Conservation (phyloP, 2,797 vertebrate genomes). For the Acanthiza pusilla region DNA sequence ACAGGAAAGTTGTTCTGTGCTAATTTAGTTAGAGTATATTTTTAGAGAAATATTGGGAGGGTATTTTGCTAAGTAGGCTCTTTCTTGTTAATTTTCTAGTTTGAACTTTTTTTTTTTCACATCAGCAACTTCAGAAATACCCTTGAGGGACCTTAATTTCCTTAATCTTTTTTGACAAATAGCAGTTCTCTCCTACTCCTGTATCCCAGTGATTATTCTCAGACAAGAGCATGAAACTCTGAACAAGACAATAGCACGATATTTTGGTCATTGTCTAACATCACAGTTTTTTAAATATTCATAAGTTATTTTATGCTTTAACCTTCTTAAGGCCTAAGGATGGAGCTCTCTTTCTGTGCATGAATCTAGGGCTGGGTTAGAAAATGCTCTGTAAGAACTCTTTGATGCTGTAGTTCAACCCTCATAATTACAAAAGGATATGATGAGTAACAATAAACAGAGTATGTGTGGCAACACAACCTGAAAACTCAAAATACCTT, state of each 20-base stretch:
- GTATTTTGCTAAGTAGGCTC: background rate
- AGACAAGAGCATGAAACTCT: background rate
- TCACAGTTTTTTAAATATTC: background rate
- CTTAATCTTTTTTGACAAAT: background rate
- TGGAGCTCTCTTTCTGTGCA: background rate
- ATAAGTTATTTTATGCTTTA: background rate
- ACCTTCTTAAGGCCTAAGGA: background rate
- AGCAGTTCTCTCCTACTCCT: background rate
- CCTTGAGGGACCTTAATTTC: background rate
- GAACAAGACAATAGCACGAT: background rate
- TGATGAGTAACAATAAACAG: background rate
- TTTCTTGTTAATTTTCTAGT: background rate
- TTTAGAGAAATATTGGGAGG: background rate
- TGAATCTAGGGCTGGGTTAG: background rate
- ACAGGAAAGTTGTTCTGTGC: background rate
- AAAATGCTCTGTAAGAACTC: background rate
- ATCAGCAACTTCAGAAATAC: background rate
- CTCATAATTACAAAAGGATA: background rate
- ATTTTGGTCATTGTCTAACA: background rate
- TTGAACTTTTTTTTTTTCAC: background rate
- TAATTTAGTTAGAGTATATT: background rate
- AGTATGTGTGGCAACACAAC: background rate
- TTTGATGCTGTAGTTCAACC: background rate
- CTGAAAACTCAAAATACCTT: background rate
- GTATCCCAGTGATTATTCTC: background rate